These are phyloP conservation scores for Piprites chloris DNA, from an alignment of 2,113 vertebrate genomes.

Conservation along the genomic window DNA sequence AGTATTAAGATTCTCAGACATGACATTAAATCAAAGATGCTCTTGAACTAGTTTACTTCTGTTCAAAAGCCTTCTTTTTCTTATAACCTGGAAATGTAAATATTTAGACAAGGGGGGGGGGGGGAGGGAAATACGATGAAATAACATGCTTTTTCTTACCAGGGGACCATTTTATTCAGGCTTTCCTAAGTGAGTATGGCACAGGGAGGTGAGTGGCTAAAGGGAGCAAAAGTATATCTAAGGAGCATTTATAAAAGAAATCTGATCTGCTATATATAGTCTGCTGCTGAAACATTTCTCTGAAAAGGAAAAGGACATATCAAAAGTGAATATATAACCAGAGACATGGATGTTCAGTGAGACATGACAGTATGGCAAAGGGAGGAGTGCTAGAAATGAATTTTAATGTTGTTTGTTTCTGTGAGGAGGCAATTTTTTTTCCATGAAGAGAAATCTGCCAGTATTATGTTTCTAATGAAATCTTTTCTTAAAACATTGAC, in stretches of 20 bases:
- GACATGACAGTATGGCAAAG: neutral
- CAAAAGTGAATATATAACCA: neutral
- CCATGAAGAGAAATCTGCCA: neutral
- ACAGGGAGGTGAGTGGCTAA: neutral
- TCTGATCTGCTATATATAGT: neutral
- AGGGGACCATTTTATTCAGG: neutral
- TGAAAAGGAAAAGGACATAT: neutral
- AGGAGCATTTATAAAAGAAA: neutral
- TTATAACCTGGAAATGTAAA: neutral
- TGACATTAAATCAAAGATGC: neutral
- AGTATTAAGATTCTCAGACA: neutral
- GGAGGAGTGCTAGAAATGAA: neutral
- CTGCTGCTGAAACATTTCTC: neutral
- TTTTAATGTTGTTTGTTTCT: constrained; percentile 19
- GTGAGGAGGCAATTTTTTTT: neutral
- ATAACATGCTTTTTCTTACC: neutral
- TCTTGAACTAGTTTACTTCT: neutral
- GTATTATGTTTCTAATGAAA: neutral
- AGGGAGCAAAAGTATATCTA: neutral
- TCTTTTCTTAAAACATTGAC: constrained; percentile 22
- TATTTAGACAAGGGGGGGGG: neutral
- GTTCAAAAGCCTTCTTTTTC: neutral
- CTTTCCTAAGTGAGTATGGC: neutral
- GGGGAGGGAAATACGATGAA: accelerated
- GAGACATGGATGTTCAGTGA: neutral